Conservation (phyloP, 2,113 vertebrate species). For the Microtus montanus region DNA sequence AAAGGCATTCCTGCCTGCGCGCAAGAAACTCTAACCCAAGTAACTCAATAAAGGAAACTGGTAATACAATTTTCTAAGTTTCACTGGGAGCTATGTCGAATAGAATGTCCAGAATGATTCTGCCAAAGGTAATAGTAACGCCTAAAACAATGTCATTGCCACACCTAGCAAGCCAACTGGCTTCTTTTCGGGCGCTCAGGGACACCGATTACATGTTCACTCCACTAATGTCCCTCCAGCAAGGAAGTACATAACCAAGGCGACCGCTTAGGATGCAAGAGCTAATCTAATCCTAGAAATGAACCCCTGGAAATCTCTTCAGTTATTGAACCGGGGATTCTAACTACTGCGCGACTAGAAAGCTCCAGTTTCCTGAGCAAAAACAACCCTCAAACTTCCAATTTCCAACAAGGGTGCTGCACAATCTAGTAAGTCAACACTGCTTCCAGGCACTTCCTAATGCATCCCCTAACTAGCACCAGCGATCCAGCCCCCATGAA, state of each 20-base stretch:
- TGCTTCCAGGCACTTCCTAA: neutral
- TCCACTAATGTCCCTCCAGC: neutral
- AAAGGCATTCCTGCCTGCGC: neutral
- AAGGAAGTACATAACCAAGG: neutral
- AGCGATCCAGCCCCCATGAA: neutral
- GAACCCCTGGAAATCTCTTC: neutral
- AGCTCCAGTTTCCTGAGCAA: neutral
- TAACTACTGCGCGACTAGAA: neutral
- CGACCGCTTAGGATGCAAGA: neutral
- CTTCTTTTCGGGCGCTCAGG: neutral
- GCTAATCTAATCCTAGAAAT: neutral
- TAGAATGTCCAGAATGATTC: constrained; percentile 3
- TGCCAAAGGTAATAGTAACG: constrained; percentile 14
- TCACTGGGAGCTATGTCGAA: neutral
- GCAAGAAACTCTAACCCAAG: neutral
- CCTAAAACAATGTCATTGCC: neutral
- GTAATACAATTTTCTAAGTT: constrained; percentile 14
- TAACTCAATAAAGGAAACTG: constrained; percentile 6
- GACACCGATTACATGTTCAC: neutral
- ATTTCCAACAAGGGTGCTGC: neutral
- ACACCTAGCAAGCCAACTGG: neutral
- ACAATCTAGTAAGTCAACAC: neutral
- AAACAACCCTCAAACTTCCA: constrained; percentile 20
- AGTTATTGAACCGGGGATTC: neutral
- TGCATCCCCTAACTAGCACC: neutral